Percentiles rank a stretch among this genome's conserved stretches.
These are phyloP conservation scores for Catocala nupta DNA, from an alignment of 2,888 invertebrate genomes.

Conservation along the genomic window DNA sequence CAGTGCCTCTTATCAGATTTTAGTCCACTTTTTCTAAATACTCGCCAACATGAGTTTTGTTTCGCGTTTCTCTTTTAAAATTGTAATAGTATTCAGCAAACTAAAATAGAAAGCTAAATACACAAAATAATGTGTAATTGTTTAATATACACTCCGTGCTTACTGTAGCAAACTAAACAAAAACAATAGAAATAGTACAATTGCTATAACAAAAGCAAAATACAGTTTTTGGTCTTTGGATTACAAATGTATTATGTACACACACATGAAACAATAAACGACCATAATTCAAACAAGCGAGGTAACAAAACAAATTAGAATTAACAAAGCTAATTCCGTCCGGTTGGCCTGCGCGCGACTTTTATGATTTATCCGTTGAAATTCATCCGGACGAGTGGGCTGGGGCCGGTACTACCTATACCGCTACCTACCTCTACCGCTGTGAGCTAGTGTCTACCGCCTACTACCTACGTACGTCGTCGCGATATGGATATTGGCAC, in stretches of 20 bases:
- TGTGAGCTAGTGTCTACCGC: constrained; percentile 14
- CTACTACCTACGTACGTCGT: constrained; percentile 49
- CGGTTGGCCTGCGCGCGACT: constrained; percentile 57
- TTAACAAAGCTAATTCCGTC: constrained; percentile 67
- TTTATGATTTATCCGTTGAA: constrained; percentile 72
- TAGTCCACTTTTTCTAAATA: no score
- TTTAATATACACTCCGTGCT: background rate
- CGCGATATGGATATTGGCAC: constrained; percentile 78
- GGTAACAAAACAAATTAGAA: constrained; percentile 65
- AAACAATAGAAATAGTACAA: constrained; percentile 41
- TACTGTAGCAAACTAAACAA: constrained; percentile 22
- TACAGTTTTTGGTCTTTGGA: constrained; percentile 33
- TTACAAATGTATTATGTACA: constrained; percentile 48
- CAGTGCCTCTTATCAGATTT: no score
- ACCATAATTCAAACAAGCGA: constrained; percentile 48
- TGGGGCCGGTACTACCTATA: constrained; percentile 26
- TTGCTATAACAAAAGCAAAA: constrained; percentile 34
- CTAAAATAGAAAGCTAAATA: no score
- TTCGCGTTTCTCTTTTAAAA: no score
- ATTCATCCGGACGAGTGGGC: constrained; percentile 51
- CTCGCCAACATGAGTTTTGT: no score
- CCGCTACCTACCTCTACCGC: constrained; percentile 9
- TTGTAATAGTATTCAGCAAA: no score
- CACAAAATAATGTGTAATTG: no score
- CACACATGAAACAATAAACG: constrained; percentile 59